phyloP scores from a whole-genome alignment of 2,888 invertebrate species.

The Disparrhopalites patrizii region DNA sequence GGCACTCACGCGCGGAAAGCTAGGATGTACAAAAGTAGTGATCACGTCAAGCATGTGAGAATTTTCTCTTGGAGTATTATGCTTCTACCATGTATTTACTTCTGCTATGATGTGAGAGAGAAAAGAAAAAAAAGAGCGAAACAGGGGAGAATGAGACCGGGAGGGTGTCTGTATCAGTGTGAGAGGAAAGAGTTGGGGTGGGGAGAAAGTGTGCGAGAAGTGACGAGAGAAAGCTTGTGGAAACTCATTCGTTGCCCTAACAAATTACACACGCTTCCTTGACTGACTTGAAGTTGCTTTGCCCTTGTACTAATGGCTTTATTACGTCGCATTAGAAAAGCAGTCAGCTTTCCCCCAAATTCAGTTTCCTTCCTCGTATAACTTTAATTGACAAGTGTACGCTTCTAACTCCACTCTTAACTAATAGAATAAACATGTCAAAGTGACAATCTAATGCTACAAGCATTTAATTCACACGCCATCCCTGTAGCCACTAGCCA shows the following conservation, averaged over 20 bases:
- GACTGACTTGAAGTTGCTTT: conserved; percentile 14
- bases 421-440: conserved; percentile 22
- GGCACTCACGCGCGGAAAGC: too few species aligned
- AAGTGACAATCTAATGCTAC: conserved; percentile 22
- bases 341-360: conserved; percentile 14
- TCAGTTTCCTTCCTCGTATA: conserved; percentile 17
- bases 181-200: too few species aligned
- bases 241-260: conserved; percentile 13
- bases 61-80: conserved; percentile 4
- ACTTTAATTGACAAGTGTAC: conserved; percentile 24
- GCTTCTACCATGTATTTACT: too few species aligned
- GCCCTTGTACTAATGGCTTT: conserved; percentile 19
- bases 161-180: too few species aligned
- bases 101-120: conserved; percentile 1
- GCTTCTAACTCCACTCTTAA: conserved; percentile 15
- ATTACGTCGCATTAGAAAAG: conserved; percentile 23
- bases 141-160: background rate
- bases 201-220: too few species aligned
- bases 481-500: background rate
- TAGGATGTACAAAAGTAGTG: too few species aligned
- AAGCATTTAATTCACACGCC: conserved; percentile 14
- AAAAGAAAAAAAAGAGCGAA: conserved; percentile 3
- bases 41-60: conserved; percentile 14
- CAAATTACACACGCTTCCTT: conserved; percentile 22
- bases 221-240: conserved; percentile 3